Evolutionary conservation across 1,140 invertebrate genomes (phyloP).

Genomic region (Battus philenor): DNA sequence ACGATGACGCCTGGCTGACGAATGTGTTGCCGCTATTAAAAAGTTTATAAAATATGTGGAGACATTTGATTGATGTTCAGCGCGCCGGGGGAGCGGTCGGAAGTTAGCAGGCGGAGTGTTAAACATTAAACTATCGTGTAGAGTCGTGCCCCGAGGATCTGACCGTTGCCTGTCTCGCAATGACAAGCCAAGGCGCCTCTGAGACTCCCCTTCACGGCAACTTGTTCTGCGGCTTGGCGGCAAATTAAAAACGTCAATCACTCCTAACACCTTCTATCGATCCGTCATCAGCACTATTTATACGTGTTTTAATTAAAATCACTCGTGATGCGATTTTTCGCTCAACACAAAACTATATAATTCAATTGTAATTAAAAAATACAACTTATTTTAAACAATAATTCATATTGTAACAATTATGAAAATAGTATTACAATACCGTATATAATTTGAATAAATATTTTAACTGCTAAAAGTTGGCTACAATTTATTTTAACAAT

Average conservation of each 20-base stretch:
- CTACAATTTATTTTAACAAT: no score
- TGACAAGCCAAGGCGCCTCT: constrained; percentile 52
- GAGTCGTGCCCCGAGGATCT: constrained; percentile 27
- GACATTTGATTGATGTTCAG: constrained; percentile 10
- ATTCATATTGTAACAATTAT: no score
- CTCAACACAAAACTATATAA: no score
- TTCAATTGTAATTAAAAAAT: no score
- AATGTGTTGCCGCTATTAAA: constrained; percentile 20
- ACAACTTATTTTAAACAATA: no score
- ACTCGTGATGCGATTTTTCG: no score
- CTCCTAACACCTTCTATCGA: constrained; percentile 50
- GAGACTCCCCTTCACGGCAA: constrained; percentile 32
- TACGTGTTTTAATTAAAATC: constrained; percentile 57
- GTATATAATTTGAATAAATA: no score
- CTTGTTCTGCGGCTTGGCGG: constrained; percentile 31
- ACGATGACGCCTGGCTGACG: constrained; percentile 29
- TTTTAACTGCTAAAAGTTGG: no score
- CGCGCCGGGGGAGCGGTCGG: constrained; percentile 1
- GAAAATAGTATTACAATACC: no score
- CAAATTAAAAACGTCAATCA: constrained; percentile 72
- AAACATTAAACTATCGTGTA: constrained; percentile 28
- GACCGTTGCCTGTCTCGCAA: constrained; percentile 43
- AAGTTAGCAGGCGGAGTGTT: constrained; percentile 11
- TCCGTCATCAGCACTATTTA: constrained; percentile 56
- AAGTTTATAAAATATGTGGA: constrained; percentile 5